These are phyloP conservation scores for Eutolmus rufibarbis DNA, from an alignment of 2,888 invertebrate genomes.

Conservation along the genomic window DNA sequence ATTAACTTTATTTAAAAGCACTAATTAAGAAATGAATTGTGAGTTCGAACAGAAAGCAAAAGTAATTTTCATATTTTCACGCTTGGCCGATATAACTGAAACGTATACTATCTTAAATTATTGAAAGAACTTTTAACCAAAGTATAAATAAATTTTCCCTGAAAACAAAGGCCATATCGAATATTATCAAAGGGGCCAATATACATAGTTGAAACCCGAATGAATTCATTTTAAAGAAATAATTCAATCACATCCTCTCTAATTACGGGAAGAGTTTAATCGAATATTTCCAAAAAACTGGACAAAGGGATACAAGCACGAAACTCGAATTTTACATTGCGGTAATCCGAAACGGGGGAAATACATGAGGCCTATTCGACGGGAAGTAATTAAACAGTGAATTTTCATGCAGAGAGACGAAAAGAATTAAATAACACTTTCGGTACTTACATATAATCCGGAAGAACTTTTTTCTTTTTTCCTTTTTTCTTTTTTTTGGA, in stretches of 20 bases:
- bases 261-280: not conserved
- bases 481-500: no score
- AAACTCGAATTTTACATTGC: not conserved
- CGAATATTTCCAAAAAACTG: not conserved
- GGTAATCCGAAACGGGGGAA: not conserved
- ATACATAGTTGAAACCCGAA: not conserved
- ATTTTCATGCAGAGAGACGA: not conserved
- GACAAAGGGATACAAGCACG: not conserved
- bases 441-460: not conserved
- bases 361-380: not conserved
- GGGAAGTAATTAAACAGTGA: not conserved
- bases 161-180: not conserved
- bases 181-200: not conserved
- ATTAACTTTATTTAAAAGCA: not conserved
- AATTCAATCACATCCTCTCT: not conserved
- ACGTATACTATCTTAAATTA: not conserved
- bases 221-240: not conserved
- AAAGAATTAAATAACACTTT: conserved; percentile 16
- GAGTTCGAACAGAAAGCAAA: not conserved
- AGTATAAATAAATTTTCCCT: not conserved
- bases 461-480: not conserved
- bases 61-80: not conserved
- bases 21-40: not conserved
- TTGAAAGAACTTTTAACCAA: not conserved
- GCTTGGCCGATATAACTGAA: not conserved